These are phyloP conservation scores for Pogonophryne albipinna DNA, from an alignment of 2,797 vertebrate genomes.

Conservation along the genomic window DNA sequence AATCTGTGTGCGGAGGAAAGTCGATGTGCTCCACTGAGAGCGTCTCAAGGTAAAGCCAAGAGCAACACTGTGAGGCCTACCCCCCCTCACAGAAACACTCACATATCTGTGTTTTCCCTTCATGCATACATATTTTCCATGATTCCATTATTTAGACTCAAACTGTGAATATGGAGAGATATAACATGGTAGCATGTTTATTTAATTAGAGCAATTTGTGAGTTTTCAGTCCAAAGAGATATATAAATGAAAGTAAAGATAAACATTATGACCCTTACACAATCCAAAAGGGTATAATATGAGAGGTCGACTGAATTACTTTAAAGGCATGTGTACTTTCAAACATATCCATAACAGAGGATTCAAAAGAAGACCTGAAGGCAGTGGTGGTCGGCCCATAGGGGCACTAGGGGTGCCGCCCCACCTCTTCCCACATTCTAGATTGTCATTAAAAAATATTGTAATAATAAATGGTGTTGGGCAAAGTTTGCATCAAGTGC, in stretches of 20 bases:
- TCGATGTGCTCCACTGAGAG: conserved; percentile 27
- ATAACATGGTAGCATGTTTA: background rate
- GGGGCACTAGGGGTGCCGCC: no score
- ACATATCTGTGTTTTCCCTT: background rate
- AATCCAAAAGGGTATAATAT: background rate
- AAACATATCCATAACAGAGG: background rate
- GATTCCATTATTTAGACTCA: background rate
- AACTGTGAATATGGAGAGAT: background rate
- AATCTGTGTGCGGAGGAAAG: conserved; percentile 31
- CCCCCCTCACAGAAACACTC: conserved; percentile 7
- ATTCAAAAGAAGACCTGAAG: background rate
- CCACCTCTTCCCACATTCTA: no score
- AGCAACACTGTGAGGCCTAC: conserved; percentile 6
- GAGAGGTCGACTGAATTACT: background rate
- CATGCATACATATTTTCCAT: background rate
- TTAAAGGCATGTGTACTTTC: background rate
- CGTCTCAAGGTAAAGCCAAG: conserved; percentile 43
- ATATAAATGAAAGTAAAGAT: background rate
- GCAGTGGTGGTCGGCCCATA: no score
- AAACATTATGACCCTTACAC: background rate
- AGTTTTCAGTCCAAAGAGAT: background rate
- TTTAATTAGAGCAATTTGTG: no score
- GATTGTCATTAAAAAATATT: no score
- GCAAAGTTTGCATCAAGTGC: no score
- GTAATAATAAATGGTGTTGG: no score